These are phyloP conservation scores for Rhizomys pruinosus DNA, from an alignment of 2,113 vertebrate genomes.

Conservation along the genomic window DNA sequence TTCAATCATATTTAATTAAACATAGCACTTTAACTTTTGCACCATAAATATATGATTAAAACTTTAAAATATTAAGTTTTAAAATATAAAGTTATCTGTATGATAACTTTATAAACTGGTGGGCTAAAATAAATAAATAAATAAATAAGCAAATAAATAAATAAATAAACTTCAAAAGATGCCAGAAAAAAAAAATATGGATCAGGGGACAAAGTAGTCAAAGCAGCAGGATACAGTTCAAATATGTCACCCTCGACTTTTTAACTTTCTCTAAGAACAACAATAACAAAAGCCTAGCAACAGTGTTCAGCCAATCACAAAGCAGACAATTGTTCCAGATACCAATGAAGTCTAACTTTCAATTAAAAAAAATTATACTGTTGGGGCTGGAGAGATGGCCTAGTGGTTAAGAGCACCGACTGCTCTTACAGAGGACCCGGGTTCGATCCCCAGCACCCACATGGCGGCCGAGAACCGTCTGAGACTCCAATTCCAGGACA, in stretches of 20 bases:
- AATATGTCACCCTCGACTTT: conserved; percentile 85
- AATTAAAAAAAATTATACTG: not conserved
- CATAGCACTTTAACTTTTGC: conserved; percentile 33
- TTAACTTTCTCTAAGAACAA: conserved; percentile 86
- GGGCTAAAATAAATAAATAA: not conserved
- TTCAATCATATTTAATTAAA: conserved; percentile 50
- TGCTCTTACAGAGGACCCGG: too few species aligned
- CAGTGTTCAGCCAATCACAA: conserved; percentile 88
- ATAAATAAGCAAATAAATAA: too few species aligned
- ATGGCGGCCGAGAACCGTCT: too few species aligned
- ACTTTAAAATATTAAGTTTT: conserved; percentile 44
- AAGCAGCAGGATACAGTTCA: conserved; percentile 74
- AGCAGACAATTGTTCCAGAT: conserved; percentile 84
- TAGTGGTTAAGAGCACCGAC: too few species aligned
- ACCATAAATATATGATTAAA: conserved; percentile 39
- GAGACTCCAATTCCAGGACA: too few species aligned
- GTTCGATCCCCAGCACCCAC: too few species aligned
- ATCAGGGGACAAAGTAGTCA: conserved; percentile 36
- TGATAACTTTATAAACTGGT: conserved; percentile 42
- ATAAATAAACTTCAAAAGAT: conserved; percentile 56
- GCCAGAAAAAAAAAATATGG: conserved; percentile 34
- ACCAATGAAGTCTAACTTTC: conserved; percentile 66
- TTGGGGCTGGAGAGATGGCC: too few species aligned
- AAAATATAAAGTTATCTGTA: too few species aligned
- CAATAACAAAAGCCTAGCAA: conserved; percentile 89